Base-by-base conservation (phyloP, 2,888 invertebrate genomes). In the Adineta ricciae region DNA sequence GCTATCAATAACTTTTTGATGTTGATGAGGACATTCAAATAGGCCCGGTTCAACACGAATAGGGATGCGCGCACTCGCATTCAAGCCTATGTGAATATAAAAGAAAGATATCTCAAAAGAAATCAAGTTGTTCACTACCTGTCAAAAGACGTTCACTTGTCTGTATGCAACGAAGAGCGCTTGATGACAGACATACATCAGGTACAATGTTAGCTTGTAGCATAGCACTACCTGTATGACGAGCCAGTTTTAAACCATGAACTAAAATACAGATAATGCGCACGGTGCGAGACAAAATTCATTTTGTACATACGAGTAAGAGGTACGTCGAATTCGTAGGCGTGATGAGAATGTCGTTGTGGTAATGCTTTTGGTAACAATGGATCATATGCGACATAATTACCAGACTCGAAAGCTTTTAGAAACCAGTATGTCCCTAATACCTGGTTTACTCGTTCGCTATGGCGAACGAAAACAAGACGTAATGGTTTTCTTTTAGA, bases 1-100 rank as follows among this genome's bases (percentile, higher is more conserved):
- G 16, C 73, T 84, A 27, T 82, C 52, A 4, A 73, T 36, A 4
- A 64, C 11, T 32, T 84, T 84, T 16, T 84, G 11, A n/a, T 84
- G 38, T 11, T 54, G 19, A 90, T 96, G 95, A 96, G 96, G 97
- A 52, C 94, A 93, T 90, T 97, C 97, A 90, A 97, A 97, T 78
- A 97, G 91, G 0, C 95, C 95, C 0, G 96, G 96, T 89, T 97
- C 97, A 32, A 97, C 92, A 88, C 88, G 87, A 83, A 90, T 87
- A 83, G 86, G 72, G 9, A 86, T 83, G n/a, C 84, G 78, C 4
- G 84, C 83, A 14, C 86, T 91, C 4, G 93, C 88, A 50, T 93
- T 93, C 93, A 87, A 87, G 92, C 92, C 92, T 89, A 64, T 9
- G 5, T 14, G 16, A 64, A 14, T 27, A 64, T 9, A 56, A 27